Conservation (phyloP, 2,797 vertebrate species). For the Pseudopleuronectes americanus region DNA sequence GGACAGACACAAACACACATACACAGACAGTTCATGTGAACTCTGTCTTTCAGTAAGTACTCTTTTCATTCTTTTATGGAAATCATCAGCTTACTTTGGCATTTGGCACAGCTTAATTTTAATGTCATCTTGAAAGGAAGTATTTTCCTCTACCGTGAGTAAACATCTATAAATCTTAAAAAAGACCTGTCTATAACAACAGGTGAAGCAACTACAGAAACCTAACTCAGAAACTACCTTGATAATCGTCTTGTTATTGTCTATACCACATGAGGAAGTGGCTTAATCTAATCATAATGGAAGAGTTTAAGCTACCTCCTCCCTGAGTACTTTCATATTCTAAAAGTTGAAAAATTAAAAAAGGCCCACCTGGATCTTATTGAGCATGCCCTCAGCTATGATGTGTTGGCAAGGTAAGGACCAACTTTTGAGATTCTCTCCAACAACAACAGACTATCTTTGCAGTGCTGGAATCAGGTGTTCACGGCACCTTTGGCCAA, state of each 20-base stretch:
- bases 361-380: no score
- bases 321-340: no score
- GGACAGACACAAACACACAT: slow-evolving; percentile 11
- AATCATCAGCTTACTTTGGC: not conserved
- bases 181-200: no score
- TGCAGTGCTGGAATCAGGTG: not conserved
- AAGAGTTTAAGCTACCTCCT: no score
- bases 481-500: not conserved
- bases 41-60: not conserved
- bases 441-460: not conserved
- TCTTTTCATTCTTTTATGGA: not conserved
- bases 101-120: not conserved
- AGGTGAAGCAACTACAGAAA: no score
- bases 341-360: no score
- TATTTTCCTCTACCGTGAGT: no score
- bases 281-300: no score
- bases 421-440: not conserved
- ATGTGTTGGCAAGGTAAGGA: not conserved
- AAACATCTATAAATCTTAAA: no score
- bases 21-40: not conserved
- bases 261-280: no score
- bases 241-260: no score
- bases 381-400: not conserved
- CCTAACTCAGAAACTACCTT: no score
- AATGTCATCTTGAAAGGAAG: not conserved